Base-by-base conservation (phyloP, 2,888 invertebrate genomes). In the Microchrysa polita region DNA sequence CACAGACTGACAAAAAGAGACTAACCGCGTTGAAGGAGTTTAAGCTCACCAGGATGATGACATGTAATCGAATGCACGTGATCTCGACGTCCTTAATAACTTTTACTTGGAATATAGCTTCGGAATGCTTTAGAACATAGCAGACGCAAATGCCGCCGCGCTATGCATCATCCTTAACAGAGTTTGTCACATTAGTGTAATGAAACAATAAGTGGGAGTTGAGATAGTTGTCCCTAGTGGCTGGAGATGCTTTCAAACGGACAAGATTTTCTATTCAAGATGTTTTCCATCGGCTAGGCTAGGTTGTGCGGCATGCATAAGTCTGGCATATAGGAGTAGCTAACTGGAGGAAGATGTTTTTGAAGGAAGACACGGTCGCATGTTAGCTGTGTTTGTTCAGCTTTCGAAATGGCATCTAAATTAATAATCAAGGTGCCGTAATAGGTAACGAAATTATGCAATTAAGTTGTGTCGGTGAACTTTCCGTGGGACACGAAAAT, bases 41-140 rank as follows among this genome's bases (percentile, higher is more conserved):
- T 65, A 44, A 44, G 14, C 23, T 22, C n/a, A n/a, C n/a, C n/a
- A n/a, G n/a, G n/a, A n/a, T n/a, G 14, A 16, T 16, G n/a, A 65
- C 65, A 65, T 65, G 42, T 65, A 65, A 65, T 48, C 65, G 65
- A 65, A 48, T 48, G 48, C 65, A 65, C 65, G 65, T 65, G 65
- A 65, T 65, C 65, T 65, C 34, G n/a, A n/a, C n/a, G 7, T 42
- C 22, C n/a, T 65, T 65, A 65, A 65, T 65, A 65, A 65, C 48
- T 10, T 65, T 44, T 60, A 2, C n/a, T 60, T 16, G 60, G 7
- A n/a, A 48, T n/a, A n/a, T n/a, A n/a, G n/a, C n/a, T n/a, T n/a
- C n/a, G n/a, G n/a, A n/a, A n/a, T 48, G 12, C 48, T 48, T n/a
- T n/a, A n/a, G n/a, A n/a, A n/a, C n/a, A n/a, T n/a, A n/a, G n/a